Evolutionary conservation across 2,113 vertebrate genomes (phyloP).

Genomic region (Oncorhynchus keta): DNA sequence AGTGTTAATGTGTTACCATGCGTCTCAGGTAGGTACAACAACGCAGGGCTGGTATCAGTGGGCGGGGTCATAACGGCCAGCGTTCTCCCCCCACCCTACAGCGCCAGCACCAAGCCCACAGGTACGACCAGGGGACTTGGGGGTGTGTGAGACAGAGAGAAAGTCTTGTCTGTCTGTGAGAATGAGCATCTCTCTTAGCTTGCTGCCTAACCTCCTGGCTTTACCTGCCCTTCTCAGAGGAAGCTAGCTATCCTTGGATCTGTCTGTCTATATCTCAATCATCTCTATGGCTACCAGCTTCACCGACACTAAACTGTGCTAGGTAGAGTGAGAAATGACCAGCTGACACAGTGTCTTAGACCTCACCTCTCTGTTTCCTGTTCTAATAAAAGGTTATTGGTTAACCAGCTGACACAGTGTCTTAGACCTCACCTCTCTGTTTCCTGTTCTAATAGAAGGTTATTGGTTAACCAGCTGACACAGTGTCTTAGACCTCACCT

Average conservation of each 20-base stretch:
- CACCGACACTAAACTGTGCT: too few species aligned
- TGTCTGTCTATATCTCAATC: too few species aligned
- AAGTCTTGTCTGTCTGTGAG: background rate
- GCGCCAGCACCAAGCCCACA: constrained; percentile 81
- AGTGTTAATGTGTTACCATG: constrained; percentile 60
- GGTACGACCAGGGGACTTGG: constrained; percentile 72
- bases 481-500: too few species aligned
- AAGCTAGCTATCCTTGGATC: background rate
- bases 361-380: too few species aligned
- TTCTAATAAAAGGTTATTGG: too few species aligned
- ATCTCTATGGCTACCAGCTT: too few species aligned
- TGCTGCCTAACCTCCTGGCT: constrained; percentile 61
- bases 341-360: too few species aligned
- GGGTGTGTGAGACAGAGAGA: constrained; percentile 21
- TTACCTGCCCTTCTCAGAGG: constrained; percentile 48
- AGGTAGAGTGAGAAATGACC: too few species aligned
- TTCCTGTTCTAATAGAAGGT: too few species aligned
- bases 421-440: too few species aligned
- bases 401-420: too few species aligned
- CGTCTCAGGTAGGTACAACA: constrained; percentile 94
- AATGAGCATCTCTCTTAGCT: constrained; percentile 36
- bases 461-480: too few species aligned
- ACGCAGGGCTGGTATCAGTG: constrained; percentile 89
- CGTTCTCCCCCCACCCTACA: constrained; percentile 85
- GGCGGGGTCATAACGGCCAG: constrained; percentile 88